Base-by-base conservation (phyloP, 1,140 invertebrate species). In the Heterodera schachtii region DNA sequence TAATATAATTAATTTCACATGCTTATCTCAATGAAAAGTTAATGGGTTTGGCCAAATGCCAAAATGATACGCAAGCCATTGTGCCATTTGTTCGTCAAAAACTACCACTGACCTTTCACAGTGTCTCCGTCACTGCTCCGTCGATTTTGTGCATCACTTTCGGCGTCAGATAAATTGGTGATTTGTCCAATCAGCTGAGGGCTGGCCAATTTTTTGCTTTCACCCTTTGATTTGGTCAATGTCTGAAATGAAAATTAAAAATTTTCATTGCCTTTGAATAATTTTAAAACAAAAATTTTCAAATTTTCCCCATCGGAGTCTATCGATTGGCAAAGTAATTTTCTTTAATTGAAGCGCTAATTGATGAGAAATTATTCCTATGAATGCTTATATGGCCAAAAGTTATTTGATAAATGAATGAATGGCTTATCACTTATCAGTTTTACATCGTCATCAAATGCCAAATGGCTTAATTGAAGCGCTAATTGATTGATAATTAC, bases 101-200 rank as follows among this genome's bases (percentile, higher is more conserved):
- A 11, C 49, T 8, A 52, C 6, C 6, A 52, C 49, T 44, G 13
- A 71, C 69, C 69, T 43, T 71, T 71, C 13, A 71, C 31, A 11
- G 47, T 78, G n/a, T 78, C 77, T 6, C 77, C 60, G n/a, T 78
- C 77, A 70, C 77, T 78, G 6, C 64, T 78, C 41, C 77, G n/a
- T 13, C 77, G 31, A 43, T 76, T 46, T 69, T 78, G 77, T 13
- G 77, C 47, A 8, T 78, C 77, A 13, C 49, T 64, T 9, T 64
- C 43, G 8, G 21, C 69, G 47, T 47, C 21, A 16, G 57, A 19
- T 5, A 64, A 64, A 19, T 13, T 3, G 3, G 19, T 44, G 73
- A 7, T 44, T 21, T 41, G 70, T n/a, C 8, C 70, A 43, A 47
- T 47, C 5, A 43, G 4, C 69, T 64, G 57, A 64, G 43, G 66